Percentiles rank a stretch among this genome's conserved stretches.
phyloP scores from a whole-genome alignment of 2,888 invertebrate species.

The Serrognathus titanus region DNA sequence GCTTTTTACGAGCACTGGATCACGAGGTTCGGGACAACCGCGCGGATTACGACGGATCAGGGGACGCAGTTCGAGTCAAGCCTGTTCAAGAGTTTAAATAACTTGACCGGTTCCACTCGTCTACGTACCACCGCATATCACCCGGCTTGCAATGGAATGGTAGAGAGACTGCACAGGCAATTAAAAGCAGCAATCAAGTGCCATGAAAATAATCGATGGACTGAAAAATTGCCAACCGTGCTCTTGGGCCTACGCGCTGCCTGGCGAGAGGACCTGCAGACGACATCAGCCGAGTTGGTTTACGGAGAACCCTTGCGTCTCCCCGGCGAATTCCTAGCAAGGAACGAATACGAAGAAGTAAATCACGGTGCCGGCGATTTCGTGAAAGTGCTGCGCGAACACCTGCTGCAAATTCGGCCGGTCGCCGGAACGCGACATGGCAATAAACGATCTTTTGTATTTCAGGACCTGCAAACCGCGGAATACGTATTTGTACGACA shows the following conservation, averaged over 20 bases:
- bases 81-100: constrained; percentile 23
- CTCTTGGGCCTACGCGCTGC: constrained; percentile 14
- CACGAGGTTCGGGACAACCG: constrained; percentile 29
- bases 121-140: too few relatives aligned
- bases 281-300: constrained; percentile 10
- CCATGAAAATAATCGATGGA: constrained; percentile 16
- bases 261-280: constrained; percentile 9
- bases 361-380: too few relatives aligned
- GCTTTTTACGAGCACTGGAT: constrained; percentile 34
- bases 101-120: constrained; percentile 13
- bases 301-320: background rate
- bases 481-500: too few relatives aligned
- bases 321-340: constrained; percentile 11
- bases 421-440: too few relatives aligned
- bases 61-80: constrained; percentile 11
- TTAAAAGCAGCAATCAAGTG: constrained; percentile 19
- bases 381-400: too few relatives aligned
- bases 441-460: too few relatives aligned
- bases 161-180: constrained; percentile 23
- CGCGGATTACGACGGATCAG: constrained; percentile 36
- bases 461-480: too few relatives aligned
- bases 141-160: too few relatives aligned
- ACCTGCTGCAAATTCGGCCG: too few relatives aligned
- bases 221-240: background rate
- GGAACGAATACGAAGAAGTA: too few relatives aligned